phyloP scores from a whole-genome alignment of 2,113 vertebrate genomes.

The Acrocephalus arundinaceus region DNA sequence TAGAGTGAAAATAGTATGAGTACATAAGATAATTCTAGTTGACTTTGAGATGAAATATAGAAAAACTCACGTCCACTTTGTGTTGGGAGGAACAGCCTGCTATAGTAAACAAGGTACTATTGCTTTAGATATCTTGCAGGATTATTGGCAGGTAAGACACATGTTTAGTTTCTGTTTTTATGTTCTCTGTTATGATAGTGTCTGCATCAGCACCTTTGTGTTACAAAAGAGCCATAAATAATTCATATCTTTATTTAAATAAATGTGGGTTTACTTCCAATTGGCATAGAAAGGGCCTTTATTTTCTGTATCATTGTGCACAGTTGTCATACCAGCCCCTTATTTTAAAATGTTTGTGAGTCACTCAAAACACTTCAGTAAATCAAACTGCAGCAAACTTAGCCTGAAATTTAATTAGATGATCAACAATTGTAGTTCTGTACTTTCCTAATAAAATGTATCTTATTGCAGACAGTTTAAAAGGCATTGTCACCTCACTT shows the following conservation, averaged over 20 bases:
- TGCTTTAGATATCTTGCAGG: background rate
- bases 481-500: background rate
- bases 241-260: slow-evolving; percentile 37
- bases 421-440: background rate
- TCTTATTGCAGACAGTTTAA: background rate
- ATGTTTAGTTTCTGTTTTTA: background rate
- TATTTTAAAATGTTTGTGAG: slow-evolving; percentile 13
- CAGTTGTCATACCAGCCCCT: background rate
- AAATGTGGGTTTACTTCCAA: slow-evolving; percentile 36
- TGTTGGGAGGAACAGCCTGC: background rate
- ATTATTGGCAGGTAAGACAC: background rate
- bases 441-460: background rate
- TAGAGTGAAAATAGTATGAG: background rate
- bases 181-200: background rate
- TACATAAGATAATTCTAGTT: background rate
- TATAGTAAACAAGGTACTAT: background rate
- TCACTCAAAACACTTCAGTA: background rate
- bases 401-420: slow-evolving; percentile 25
- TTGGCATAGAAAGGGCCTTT: slow-evolving; percentile 15
- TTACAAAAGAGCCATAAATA: slow-evolving; percentile 6
- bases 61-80: background rate
- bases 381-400: background rate
- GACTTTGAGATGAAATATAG: background rate
- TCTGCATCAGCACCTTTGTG: slow-evolving; percentile 8
- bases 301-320: slow-evolving; percentile 16